Evolutionary conservation across 92 coral and sea anemone genomes (phyloP).

Genomic region (Phenganax subtilis): DNA sequence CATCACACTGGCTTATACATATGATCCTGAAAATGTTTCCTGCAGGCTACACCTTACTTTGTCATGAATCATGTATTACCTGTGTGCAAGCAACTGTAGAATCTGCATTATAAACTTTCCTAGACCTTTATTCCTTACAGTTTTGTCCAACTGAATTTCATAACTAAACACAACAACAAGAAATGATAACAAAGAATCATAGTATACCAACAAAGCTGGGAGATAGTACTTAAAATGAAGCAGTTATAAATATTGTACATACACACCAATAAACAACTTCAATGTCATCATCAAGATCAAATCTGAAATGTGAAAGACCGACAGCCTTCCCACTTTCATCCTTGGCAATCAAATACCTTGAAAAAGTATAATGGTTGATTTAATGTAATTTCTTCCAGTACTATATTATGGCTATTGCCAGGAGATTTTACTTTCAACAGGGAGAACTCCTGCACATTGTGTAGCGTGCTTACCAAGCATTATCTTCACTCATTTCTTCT

Average conservation of each 20-base stretch:
- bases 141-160: conserved; percentile 85
- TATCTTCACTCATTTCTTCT: conserved; percentile 96
- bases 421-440: not conserved
- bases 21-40: too few species aligned
- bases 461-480: conserved; percentile 57
- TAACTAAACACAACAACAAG: conserved; percentile 51
- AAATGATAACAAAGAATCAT: not conserved
- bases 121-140: conserved; percentile 71
- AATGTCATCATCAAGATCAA: conserved; percentile 83
- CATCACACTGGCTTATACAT: not conserved
- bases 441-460: too few species aligned
- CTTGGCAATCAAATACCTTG: conserved; percentile 46
- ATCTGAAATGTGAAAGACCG: conserved; percentile 86
- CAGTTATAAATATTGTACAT: too few species aligned
- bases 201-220: not conserved
- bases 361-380: too few species aligned
- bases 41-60: too few species aligned
- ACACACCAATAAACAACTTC: conserved; percentile 94
- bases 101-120: conserved; percentile 96
- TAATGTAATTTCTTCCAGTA: too few species aligned
- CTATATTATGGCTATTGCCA: not conserved
- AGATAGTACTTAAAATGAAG: not conserved
- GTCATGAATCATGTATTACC: conserved; percentile 27
- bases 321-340: conserved; percentile 59
- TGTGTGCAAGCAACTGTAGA: conserved; percentile 86